These are phyloP conservation scores for Drosophila peninsularis DNA, from an alignment of 2,888 invertebrate genomes.

Conservation along the genomic window DNA sequence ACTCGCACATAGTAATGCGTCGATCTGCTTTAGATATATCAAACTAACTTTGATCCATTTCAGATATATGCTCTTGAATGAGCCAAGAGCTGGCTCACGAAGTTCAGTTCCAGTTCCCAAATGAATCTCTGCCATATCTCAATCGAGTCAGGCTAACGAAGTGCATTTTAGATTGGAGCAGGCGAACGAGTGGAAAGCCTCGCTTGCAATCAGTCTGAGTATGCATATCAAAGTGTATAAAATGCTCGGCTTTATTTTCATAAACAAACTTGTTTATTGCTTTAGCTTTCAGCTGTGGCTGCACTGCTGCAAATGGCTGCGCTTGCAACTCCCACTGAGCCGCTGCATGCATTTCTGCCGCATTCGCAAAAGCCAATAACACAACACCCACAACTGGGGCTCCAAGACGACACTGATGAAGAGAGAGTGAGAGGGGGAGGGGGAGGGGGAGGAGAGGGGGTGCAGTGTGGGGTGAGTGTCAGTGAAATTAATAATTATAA, in stretches of 20 bases:
- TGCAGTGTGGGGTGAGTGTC: conserved; percentile 37
- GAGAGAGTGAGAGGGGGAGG: not conserved
- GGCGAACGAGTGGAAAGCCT: not conserved
- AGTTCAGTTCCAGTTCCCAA: not conserved
- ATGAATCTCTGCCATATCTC: not conserved
- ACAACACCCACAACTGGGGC: conserved; percentile 72
- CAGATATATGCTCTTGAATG: not conserved
- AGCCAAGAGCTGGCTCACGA: not conserved
- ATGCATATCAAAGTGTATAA: conserved; percentile 26
- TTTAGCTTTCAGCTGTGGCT: conserved; percentile 16
- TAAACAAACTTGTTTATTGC: conserved; percentile 69
- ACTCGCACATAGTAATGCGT: no score
- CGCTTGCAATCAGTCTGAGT: not conserved
- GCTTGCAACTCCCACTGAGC: conserved; percentile 65
- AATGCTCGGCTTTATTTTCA: conserved; percentile 37
- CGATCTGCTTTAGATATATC: no score
- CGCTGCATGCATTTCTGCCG: conserved; percentile 64
- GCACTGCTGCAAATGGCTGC: conserved; percentile 50
- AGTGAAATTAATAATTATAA: conserved; percentile 77
- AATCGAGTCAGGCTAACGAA: not conserved
- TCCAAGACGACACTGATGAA: conserved; percentile 12
- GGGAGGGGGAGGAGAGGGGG: not conserved
- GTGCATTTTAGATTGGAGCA: not conserved
- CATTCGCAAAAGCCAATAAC: conserved; percentile 77
- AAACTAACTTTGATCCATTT: not conserved